phyloP scores from a whole-genome alignment of 1,140 invertebrate species.

The Aricia agestis region DNA sequence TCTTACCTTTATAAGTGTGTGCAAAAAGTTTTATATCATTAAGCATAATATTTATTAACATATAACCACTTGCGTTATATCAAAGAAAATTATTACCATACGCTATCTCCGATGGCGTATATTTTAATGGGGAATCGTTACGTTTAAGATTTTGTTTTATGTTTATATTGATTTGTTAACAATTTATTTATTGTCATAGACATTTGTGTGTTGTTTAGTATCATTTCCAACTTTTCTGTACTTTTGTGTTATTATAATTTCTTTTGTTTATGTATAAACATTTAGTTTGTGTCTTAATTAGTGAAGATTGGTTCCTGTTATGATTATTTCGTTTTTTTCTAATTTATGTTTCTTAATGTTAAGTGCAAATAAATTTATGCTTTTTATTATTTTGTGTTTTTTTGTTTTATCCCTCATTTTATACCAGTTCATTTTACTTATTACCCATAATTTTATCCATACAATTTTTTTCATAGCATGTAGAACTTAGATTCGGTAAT shows the following conservation, averaged over 20 bases:
- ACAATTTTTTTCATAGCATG: too few species aligned
- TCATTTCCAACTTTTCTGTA: conserved; percentile 46
- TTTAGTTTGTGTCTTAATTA: conserved; percentile 42
- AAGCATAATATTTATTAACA: conserved; percentile 10
- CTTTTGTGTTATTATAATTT: conserved; percentile 57
- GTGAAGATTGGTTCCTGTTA: conserved; percentile 67
- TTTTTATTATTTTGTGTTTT: conserved; percentile 50
- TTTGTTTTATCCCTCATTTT: conserved; percentile 17
- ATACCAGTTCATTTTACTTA: background rate
- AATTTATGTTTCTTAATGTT: conserved; percentile 69
- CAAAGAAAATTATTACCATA: conserved; percentile 22
- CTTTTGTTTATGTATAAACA: conserved; percentile 47
- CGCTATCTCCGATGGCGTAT: conserved; percentile 14
- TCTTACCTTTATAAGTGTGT: conserved; percentile 12
- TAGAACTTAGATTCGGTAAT: too few species aligned
- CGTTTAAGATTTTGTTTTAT: conserved; percentile 69
- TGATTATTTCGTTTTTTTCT: conserved; percentile 69
- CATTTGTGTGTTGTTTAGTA: conserved; percentile 66
- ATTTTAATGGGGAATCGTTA: conserved; percentile 66
- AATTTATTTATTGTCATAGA: conserved; percentile 57
- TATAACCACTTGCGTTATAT: conserved; percentile 23
- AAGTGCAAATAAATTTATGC: conserved; percentile 73
- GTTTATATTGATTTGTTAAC: conserved; percentile 68
- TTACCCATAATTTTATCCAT: conserved; percentile 1
- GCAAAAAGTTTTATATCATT: conserved; percentile 17